Conservation (phyloP, 2,888 invertebrate genomes). For the Cephus pygmeus region DNA sequence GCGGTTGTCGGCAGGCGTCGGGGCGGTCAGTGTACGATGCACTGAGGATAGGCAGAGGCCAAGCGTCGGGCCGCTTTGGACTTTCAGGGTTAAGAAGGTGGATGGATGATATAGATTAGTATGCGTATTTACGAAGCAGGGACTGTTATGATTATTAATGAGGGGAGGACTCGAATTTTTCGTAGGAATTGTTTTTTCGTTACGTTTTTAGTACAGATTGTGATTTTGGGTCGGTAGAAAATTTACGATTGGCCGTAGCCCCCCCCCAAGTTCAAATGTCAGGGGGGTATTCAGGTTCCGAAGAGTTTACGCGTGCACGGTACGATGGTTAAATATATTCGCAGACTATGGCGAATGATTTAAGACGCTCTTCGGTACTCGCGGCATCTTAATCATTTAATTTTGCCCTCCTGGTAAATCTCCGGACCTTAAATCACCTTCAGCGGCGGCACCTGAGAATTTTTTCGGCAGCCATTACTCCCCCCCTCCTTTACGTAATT, state of each 20-base stretch:
- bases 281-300: background rate
- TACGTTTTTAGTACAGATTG: background rate
- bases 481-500: conserved; percentile 41
- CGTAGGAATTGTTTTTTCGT: background rate
- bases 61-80: background rate
- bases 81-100: background rate
- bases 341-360: background rate
- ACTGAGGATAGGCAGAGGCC: background rate
- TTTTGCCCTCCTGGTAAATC: conserved; percentile 8
- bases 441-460: background rate
- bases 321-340: background rate
- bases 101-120: background rate
- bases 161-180: background rate
- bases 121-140: background rate
- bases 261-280: background rate
- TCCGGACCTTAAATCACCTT: conserved; percentile 23
- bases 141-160: background rate
- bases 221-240: background rate
- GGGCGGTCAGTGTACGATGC: background rate
- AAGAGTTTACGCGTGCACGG: background rate
- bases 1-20: background rate
- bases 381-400: conserved; percentile 8
- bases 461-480: conserved; percentile 33
- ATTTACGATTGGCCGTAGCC: background rate
- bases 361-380: background rate